Percentiles rank a stretch among this genome's conserved stretches.
Evolutionary conservation across 2,888 invertebrate species (phyloP).

Genomic region (Drosophila aldrichi): DNA sequence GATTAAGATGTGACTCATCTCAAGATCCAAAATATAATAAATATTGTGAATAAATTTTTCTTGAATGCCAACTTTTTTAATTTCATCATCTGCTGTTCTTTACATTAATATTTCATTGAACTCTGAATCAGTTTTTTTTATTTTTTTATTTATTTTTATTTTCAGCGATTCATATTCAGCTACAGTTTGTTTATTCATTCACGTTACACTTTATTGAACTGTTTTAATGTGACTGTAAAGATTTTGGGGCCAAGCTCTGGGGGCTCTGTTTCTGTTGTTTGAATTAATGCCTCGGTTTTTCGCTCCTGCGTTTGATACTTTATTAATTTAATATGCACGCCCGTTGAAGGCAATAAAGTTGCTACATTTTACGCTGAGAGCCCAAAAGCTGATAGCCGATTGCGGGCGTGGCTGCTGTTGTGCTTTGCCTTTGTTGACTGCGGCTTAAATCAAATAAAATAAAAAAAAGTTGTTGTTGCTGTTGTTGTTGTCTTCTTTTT

Average conservation of each 20-base stretch:
- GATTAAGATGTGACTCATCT: no score
- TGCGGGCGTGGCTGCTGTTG: conserved; percentile 47
- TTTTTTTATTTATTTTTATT: background rate
- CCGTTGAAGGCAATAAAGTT: conserved; percentile 82
- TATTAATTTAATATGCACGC: conserved; percentile 84
- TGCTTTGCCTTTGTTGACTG: conserved; percentile 28
- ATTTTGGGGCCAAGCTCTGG: background rate
- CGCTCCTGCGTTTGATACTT: conserved; percentile 34
- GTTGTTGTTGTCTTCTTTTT: background rate
- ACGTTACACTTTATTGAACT: background rate
- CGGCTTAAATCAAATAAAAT: conserved; percentile 82
- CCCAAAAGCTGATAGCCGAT: conserved; percentile 37
- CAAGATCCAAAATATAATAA: no score
- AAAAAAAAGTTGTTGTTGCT: conserved; percentile 12
- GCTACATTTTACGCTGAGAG: conserved; percentile 82
- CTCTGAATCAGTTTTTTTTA: background rate
- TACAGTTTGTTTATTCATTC: background rate
- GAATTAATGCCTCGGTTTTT: conserved; percentile 15
- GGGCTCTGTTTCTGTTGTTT: background rate
- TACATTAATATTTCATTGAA: background rate
- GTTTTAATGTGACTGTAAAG: conserved; percentile 5
- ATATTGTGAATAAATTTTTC: no score
- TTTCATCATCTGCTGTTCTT: no score
- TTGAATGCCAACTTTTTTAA: no score
- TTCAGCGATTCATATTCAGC: background rate